Evolutionary conservation across 1,140 invertebrate species (phyloP).

Genomic region (Zaprionus gabonicus): DNA sequence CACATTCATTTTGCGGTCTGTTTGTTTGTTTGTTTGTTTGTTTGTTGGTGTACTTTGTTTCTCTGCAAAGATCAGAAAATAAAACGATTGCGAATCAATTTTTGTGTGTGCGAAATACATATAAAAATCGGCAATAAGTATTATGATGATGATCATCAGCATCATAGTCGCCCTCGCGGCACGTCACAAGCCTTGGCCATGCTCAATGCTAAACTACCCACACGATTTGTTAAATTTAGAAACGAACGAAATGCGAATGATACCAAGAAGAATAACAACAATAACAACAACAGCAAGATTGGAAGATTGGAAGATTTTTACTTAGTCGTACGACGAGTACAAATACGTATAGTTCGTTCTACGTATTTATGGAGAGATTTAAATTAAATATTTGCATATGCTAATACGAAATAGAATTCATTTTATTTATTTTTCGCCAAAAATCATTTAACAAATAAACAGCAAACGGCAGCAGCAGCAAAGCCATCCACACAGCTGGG

Average conservation of each 20-base stretch:
- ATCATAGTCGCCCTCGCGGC: slow-evolving; percentile 18
- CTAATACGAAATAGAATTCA: slow-evolving; percentile 49
- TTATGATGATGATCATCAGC: slow-evolving; percentile 16
- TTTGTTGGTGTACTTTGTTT: slow-evolving; percentile 21
- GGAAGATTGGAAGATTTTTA: slow-evolving; percentile 56
- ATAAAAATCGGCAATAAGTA: slow-evolving; percentile 54
- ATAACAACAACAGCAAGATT: slow-evolving; percentile 9
- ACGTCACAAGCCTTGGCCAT: slow-evolving; percentile 71
- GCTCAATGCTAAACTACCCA: slow-evolving; percentile 73
- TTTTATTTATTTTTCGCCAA: slow-evolving; percentile 37
- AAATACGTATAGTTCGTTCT: background rate
- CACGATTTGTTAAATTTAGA: slow-evolving; percentile 74
- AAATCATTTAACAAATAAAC: slow-evolving; percentile 48
- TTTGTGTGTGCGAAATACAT: slow-evolving; percentile 5
- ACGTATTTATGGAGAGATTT: slow-evolving; percentile 48
- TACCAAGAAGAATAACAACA: slow-evolving; percentile 6
- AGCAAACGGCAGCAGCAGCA: background rate
- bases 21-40: slow-evolving; percentile 41
- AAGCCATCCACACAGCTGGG: slow-evolving; percentile 24
- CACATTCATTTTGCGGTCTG: slow-evolving; percentile 73
- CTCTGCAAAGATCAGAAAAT: slow-evolving; percentile 44
- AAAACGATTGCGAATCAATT: slow-evolving; percentile 19
- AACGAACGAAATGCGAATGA: slow-evolving; percentile 17
- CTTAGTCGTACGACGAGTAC: slow-evolving; percentile 27
- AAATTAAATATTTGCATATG: slow-evolving; percentile 57